Evolutionary conservation across 2,888 invertebrate species (phyloP).

Genomic region (Carcina quercana): DNA sequence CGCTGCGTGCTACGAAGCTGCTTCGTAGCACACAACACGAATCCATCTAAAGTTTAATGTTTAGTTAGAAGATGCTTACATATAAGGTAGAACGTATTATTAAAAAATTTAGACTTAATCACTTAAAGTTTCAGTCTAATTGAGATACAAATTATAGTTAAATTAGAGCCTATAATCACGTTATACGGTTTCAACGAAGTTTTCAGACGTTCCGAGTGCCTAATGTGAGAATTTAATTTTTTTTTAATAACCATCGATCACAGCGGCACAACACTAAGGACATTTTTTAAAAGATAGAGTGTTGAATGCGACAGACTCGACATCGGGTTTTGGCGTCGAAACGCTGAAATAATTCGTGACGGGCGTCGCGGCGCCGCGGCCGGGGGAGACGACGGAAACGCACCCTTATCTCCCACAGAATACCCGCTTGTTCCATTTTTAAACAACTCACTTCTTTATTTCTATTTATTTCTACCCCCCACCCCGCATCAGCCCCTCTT

Average conservation of each 20-base stretch:
- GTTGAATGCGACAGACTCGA: constrained; percentile 67
- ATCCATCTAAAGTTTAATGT: no score
- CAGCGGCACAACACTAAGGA: constrained; percentile 37
- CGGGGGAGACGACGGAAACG: constrained; percentile 63
- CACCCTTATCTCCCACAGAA: constrained; percentile 68
- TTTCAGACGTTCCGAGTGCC: no score
- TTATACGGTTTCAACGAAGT: no score
- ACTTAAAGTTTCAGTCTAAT: no score
- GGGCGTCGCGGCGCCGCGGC: constrained; percentile 38
- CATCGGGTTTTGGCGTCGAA: constrained; percentile 65
- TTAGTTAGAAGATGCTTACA: no score
- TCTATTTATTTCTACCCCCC: constrained; percentile 53
- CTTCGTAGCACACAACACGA: no score
- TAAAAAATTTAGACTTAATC: no score
- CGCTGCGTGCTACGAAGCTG: no score
- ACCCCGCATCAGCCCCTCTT: constrained; percentile 31
- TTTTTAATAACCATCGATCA: neutral
- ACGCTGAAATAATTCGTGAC: constrained; percentile 63
- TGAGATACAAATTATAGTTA: no score
- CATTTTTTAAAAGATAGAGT: constrained; percentile 70
- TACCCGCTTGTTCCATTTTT: constrained; percentile 73
- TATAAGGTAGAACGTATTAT: no score
- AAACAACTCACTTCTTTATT: constrained; percentile 73
- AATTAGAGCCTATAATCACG: no score
- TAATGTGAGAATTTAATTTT: neutral